These are phyloP conservation scores for Ispidina picta DNA, from an alignment of 2,797 vertebrate species.

Conservation along the genomic window DNA sequence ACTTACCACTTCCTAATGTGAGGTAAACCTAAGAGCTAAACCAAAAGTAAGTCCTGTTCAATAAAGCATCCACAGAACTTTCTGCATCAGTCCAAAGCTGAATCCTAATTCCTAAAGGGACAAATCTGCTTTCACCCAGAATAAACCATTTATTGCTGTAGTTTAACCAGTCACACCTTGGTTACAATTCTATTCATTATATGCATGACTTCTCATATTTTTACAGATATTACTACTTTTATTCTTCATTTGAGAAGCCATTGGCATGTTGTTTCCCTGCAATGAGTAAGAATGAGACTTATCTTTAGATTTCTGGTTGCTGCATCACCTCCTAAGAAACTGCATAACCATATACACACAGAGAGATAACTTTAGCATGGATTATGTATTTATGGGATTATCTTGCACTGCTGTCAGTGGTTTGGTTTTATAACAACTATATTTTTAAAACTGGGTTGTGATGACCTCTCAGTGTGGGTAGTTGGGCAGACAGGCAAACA, in stretches of 20 bases:
- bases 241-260: background rate
- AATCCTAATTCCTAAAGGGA: background rate
- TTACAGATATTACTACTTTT: background rate
- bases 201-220: background rate
- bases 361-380: background rate
- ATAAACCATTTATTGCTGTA: background rate
- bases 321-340: background rate
- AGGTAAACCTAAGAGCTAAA: background rate
- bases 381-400: constrained; percentile 55
- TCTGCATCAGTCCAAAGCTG: background rate
- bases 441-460: constrained; percentile 37
- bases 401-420: background rate
- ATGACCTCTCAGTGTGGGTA: background rate
- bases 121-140: background rate
- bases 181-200: background rate
- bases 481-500: background rate
- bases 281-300: background rate
- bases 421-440: constrained; percentile 26
- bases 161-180: background rate
- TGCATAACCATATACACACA: background rate
- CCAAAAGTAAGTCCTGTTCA: background rate
- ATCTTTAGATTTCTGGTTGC: background rate
- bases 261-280: background rate
- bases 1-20: background rate
- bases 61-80: background rate